A percentile compares a stretch with the other conserved stretches of the same genome.
Conservation (phyloP, 2,797 vertebrate species). For the Enteromius mattozi region DNA sequence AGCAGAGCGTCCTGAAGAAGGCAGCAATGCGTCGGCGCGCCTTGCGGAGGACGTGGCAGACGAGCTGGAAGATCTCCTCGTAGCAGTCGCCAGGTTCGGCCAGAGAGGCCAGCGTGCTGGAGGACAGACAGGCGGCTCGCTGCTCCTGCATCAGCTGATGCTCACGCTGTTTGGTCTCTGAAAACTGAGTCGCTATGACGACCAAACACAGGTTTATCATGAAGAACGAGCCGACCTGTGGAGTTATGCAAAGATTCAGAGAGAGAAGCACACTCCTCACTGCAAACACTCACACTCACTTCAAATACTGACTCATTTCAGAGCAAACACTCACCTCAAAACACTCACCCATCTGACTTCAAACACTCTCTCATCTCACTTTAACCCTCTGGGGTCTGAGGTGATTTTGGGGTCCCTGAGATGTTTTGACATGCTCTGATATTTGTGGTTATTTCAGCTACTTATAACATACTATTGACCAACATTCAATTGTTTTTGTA, state of each 20-base stretch:
- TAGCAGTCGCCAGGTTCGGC: constrained; percentile 92
- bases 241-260: neutral
- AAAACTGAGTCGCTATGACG: constrained; percentile 97
- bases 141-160: constrained; percentile 98
- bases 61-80: constrained; percentile 92
- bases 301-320: neutral
- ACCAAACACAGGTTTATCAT: constrained; percentile 99
- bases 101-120: constrained; percentile 90
- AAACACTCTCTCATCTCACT: neutral
- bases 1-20: constrained; percentile 81
- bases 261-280: neutral
- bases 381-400: no score
- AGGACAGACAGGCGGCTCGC: constrained; percentile 87
- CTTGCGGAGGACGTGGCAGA: constrained; percentile 91
- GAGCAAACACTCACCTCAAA: neutral
- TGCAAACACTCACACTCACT: neutral
- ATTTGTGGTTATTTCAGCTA: no score
- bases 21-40: constrained; percentile 81
- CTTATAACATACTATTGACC: no score
- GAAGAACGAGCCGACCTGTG: constrained; percentile 93
- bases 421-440: no score
- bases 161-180: constrained; percentile 96
- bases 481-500: no score
- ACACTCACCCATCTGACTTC: neutral
- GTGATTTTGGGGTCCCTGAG: no score